Evolutionary conservation across 2,113 vertebrate genomes (phyloP), one percentile per base, ranked within the genome.

Genomic region (Malurus cyaneus): DNA sequence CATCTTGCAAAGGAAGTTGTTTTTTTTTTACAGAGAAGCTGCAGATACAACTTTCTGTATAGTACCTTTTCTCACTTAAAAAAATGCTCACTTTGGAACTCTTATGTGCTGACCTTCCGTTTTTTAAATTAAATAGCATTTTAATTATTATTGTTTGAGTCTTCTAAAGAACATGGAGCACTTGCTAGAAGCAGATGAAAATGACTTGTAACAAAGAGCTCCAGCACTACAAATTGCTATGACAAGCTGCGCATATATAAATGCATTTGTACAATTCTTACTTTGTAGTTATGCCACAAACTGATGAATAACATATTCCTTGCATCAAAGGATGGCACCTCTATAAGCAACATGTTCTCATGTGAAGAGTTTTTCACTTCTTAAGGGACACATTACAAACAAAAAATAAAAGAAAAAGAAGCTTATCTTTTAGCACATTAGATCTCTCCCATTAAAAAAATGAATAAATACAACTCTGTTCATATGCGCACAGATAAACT

Each of bases 321-420:
- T 82, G 74, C 50, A 71, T 86, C 66, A 88, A 85, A 93, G 89
- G n/a, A 85, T 6, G 54, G 73, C 74, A 94, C 31, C 39, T 92
- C 57, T 61, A 64, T 11, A 93, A 81, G 70, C 78, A 86, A 42
- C 26, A 74, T n/a, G 44, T 53, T 93, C 81, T 92, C 78, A 69
- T 31, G 23, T 32, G 41, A 96, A 79, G 66, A 56, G 41, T 18
- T 90, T 89, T 85, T 88, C 62, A 21, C 61, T 91, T 95, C 70
- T 79, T 56, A 80, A 70, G 64, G 54, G 29, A 76, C 74, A 76
- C 36, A 86, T 23, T 82, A 25, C 21, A 18, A 92, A 93, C 25
- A 94, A 86, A 88, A 96, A 80, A 29, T 39, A 54, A 44, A 89
- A 94, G 56, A 91, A 80, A 94, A 94, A 92, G 50, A 6, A 92